These are phyloP conservation scores for Junonia oenone DNA, from an alignment of 2,888 invertebrate genomes.

Conservation along the genomic window DNA sequence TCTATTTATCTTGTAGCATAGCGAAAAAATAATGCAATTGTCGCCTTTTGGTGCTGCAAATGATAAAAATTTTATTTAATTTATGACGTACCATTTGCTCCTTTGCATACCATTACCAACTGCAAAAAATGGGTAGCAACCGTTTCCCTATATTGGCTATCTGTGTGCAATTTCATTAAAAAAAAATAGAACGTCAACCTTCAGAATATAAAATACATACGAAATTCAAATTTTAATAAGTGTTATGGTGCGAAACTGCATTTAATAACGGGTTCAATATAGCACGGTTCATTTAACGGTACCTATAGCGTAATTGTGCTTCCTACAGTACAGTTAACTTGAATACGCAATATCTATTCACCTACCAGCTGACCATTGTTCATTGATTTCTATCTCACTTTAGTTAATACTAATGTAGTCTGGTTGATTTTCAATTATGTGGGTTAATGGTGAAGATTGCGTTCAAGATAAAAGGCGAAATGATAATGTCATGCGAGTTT, in stretches of 20 bases:
- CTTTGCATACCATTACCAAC: too few species aligned
- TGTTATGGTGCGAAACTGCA: slow-evolving; percentile 27
- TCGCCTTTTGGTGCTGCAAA: too few species aligned
- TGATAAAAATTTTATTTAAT: too few species aligned
- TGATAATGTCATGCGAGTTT: too few species aligned
- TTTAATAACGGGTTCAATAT: slow-evolving; percentile 31
- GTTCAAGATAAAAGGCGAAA: not conserved
- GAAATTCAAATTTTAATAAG: slow-evolving; percentile 25
- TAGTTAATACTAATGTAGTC: slow-evolving; percentile 7
- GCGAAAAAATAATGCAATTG: too few species aligned
- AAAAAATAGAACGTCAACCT: not conserved
- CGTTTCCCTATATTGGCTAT: not conserved
- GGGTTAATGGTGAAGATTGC: not conserved
- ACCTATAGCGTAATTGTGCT: slow-evolving; percentile 53
- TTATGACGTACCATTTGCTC: too few species aligned
- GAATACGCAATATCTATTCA: slow-evolving; percentile 40
- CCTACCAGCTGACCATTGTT: slow-evolving; percentile 55
- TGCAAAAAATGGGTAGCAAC: not conserved
- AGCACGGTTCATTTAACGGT: slow-evolving; percentile 49
- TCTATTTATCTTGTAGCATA: too few species aligned
- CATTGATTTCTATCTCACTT: slow-evolving; percentile 28
- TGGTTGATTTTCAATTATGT: slow-evolving; percentile 1
- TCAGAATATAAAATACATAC: slow-evolving; percentile 14
- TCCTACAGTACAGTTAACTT: slow-evolving; percentile 60
- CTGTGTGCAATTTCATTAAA: not conserved